Percentiles rank a stretch among this genome's conserved stretches.
Evolutionary conservation across 2,797 vertebrate species (phyloP).

Genomic region (Periophthalmus magnuspinnatus): DNA sequence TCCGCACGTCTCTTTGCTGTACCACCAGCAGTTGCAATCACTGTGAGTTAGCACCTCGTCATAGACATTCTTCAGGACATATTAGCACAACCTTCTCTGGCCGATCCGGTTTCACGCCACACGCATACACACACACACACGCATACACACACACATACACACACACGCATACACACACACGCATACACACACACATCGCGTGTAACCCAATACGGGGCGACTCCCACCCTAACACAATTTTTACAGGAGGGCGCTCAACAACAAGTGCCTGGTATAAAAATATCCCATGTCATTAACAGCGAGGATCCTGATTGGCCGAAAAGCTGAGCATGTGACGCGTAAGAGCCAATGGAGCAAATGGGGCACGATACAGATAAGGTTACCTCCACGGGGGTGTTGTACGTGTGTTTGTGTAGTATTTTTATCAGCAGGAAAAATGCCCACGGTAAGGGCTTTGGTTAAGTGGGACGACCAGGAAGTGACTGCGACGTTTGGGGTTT

Average conservation of each 20-base stretch:
- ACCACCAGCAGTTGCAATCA: conserved; percentile 71
- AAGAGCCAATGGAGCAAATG: conserved; percentile 67
- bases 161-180: conserved; percentile 37
- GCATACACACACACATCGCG: conserved; percentile 25
- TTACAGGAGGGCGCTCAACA: conserved; percentile 68
- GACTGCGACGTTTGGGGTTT: conserved; percentile 39
- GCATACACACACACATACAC: conserved; percentile 26
- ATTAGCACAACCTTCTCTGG: conserved; percentile 68
- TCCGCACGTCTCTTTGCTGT: conserved; percentile 17
- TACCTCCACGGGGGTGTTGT: conserved; percentile 72
- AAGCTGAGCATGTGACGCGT: conserved; percentile 65
- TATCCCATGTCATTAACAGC: conserved; percentile 54
- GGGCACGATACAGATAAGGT: conserved; percentile 70
- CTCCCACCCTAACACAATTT: conserved; percentile 58
- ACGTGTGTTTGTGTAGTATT: conserved; percentile 76
- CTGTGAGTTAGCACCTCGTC: conserved; percentile 78
- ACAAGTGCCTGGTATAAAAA: conserved; percentile 75
- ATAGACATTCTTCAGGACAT: conserved; percentile 78
- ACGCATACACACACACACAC: conserved; percentile 36
- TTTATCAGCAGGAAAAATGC: conserved; percentile 80
- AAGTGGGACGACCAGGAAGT: conserved; percentile 65
- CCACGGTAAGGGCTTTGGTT: conserved; percentile 78
- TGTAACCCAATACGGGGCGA: conserved; percentile 57
- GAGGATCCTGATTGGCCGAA: conserved; percentile 59
- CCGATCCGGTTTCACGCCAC: conserved; percentile 72